Percentiles rank a stretch among this genome's conserved stretches.
Conservation (phyloP, 2,797 vertebrate genomes). For the Sebastes hubbsi region DNA sequence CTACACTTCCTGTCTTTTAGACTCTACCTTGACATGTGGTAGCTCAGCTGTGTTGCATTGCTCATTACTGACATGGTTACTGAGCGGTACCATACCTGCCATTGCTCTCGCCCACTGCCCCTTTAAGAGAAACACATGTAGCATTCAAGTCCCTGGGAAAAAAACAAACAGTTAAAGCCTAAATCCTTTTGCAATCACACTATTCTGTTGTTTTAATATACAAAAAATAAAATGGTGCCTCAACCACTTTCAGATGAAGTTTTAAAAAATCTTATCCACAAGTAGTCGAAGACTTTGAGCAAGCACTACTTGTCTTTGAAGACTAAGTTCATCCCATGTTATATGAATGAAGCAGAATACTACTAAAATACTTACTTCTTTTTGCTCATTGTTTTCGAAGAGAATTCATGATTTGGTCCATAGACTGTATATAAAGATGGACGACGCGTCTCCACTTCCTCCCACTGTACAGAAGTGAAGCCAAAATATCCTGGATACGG, state of each 20-base stretch:
- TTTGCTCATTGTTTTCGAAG: neutral
- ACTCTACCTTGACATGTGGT: fast-evolving
- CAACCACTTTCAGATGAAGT: neutral
- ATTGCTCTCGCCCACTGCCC: neutral
- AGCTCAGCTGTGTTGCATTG: neutral
- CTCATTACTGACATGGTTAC: no score
- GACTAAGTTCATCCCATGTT: neutral
- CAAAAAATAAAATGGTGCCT: neutral
- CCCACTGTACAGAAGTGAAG: no score
- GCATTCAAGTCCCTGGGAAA: conserved; percentile 8
- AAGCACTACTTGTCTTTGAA: neutral
- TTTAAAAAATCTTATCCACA: neutral
- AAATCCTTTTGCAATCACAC: neutral
- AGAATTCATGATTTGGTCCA: no score
- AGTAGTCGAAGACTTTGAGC: neutral
- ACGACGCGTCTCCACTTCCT: no score
- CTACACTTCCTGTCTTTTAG: neutral
- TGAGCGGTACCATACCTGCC: no score
- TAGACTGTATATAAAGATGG: no score
- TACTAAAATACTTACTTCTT: neutral
- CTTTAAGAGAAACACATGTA: conserved; percentile 15
- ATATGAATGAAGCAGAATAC: neutral
- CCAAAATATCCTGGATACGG: no score
- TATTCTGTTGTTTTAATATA: neutral
- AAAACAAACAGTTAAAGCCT: neutral